phyloP scores from a whole-genome alignment of 1,140 invertebrate species.

The Cheumatopsyche charites region DNA sequence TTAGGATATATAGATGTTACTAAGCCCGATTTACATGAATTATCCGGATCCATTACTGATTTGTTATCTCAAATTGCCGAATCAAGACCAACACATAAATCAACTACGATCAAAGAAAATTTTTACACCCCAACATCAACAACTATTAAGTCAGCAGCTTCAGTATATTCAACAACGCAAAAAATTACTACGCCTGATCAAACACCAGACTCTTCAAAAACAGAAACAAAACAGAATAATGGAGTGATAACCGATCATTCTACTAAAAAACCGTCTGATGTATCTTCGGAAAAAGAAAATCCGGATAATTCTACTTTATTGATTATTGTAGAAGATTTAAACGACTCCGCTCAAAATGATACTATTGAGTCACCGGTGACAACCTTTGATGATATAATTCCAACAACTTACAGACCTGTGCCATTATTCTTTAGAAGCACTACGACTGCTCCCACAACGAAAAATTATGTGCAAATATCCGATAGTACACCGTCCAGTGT shows the following conservation, averaged over 20 bases:
- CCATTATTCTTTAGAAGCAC: slow-evolving; percentile 20
- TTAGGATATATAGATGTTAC: slow-evolving; percentile 13
- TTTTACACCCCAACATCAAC: not conserved
- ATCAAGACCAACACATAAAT: slow-evolving; percentile 33
- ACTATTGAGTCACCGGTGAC: not conserved
- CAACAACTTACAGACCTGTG: slow-evolving; percentile 40
- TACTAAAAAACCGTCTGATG: slow-evolving; percentile 10
- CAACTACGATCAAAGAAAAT: slow-evolving; percentile 3
- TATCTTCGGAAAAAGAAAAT: not conserved
- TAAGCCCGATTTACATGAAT: slow-evolving; percentile 37
- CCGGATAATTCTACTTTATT: not conserved
- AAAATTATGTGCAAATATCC: slow-evolving; percentile 4
- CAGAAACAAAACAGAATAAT: not conserved
- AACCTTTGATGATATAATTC: slow-evolving; percentile 24
- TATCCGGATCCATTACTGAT: slow-evolving; percentile 44
- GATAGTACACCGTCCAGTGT: slow-evolving; percentile 32
- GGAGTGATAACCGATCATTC: not conserved
- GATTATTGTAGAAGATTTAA: slow-evolving; percentile 6
- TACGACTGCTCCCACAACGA: not conserved
- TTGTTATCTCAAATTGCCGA: slow-evolving; percentile 46
- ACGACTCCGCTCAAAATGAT: not conserved
- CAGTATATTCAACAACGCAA: not conserved
- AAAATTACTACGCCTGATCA: not conserved
- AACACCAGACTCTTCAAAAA: slow-evolving; percentile 3
- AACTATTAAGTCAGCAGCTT: not conserved